phyloP scores from a whole-genome alignment of 2,888 invertebrate species.

The Alcis repandata region DNA sequence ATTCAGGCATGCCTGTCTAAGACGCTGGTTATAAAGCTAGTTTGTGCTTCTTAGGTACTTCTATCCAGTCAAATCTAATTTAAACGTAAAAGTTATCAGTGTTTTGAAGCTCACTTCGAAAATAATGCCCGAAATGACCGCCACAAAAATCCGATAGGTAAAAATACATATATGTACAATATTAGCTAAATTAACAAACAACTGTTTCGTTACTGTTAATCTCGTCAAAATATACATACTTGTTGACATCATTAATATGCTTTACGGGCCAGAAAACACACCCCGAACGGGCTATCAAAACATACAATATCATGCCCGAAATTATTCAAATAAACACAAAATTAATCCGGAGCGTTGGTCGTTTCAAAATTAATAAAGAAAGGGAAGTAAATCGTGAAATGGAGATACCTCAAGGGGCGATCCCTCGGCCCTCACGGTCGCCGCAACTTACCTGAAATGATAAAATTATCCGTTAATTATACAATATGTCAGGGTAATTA shows the following conservation, averaged over 20 bases:
- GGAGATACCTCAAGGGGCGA: constrained; percentile 42
- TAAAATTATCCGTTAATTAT: constrained; percentile 44
- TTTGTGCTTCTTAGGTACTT: no score
- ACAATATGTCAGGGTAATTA: constrained; percentile 31
- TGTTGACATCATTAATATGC: not conserved
- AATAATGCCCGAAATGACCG: no score
- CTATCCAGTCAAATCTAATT: no score
- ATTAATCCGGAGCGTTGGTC: constrained; percentile 23
- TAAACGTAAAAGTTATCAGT: no score
- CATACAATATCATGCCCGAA: constrained; percentile 15
- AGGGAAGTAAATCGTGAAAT: constrained; percentile 41
- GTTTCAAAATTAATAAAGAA: constrained; percentile 42
- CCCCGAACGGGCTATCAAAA: not conserved
- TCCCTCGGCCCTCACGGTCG: constrained; percentile 25
- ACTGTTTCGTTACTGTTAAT: no score
- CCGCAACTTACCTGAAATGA: constrained; percentile 47
- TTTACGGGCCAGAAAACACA: not conserved
- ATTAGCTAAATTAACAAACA: no score
- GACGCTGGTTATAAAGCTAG: no score
- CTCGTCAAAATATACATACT: no score
- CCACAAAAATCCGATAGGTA: no score
- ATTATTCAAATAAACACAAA: constrained; percentile 34
- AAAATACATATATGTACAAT: no score
- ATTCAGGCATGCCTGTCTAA: no score
- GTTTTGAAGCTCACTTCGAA: no score